Evolutionary conservation across 2,113 vertebrate species (phyloP), one percentile per base, ranked within the genome.

Genomic region (Bujurquina vittata): DNA sequence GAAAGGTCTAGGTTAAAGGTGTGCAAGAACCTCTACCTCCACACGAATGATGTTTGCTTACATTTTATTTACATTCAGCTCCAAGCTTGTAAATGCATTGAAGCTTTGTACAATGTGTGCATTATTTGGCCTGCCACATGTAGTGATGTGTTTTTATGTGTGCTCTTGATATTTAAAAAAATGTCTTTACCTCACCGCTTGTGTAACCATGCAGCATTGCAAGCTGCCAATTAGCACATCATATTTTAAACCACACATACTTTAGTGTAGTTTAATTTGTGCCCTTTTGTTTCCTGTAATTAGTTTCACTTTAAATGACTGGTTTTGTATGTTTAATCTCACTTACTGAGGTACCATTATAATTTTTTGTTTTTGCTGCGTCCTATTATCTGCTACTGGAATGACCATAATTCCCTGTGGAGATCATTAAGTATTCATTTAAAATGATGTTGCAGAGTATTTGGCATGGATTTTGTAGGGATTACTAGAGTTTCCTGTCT

Each of bases 1-100:
- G 37, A 82, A 61, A 79, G 61, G 77, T 67, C 2, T 46, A 80
- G 85, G 80, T 86, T 40, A 83, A 72, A 89, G 78, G 87, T 85
- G n/a, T 33, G 29, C 1, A 4, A 56, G 33, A 52, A 29, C 33
- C 80, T 65, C 59, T 61, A 20, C 35, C 40, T 63, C 11, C 0
- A 22, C 54, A 26, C 57, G 14, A 2, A 57, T 49, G 57, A 63
- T 63, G 59, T 40, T 60, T 8, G 14, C 14, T 75, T 37, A 54
- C 18, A 2, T 83, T 58, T 58, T 54, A 75, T 83, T 74, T 60
- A 81, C 31, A 67, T 56, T 57, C 7, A 56, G 52, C 40, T 69
- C 29, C 52, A 69, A 1, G 15, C 55, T 61, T 2, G 2, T 72
- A 43, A 81, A 82, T 52, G 11, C 63, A 81, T 7, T 58, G 29